Evolutionary conservation across 1,140 invertebrate species (phyloP), one percentile per base, ranked within the genome.

Genomic region (Drosophila truncata): DNA sequence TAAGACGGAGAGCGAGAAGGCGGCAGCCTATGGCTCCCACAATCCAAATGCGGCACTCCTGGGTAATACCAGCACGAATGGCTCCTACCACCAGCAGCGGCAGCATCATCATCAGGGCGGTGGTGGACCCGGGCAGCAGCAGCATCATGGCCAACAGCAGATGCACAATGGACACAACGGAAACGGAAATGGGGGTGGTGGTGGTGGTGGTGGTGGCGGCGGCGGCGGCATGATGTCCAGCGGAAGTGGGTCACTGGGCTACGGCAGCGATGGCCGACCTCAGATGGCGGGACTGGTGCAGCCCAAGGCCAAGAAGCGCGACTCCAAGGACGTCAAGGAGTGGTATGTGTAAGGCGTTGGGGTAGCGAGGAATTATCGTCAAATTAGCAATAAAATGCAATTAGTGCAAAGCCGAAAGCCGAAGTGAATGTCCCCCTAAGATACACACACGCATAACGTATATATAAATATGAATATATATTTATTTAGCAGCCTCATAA

Each of bases 291-390:
- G 93, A 18, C 91, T 93, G 58, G 93, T 94, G 41, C 93, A 94
- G 66, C 93, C 93, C 66, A 94, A 95, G 85, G 94, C 95, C 72
- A 96, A 96, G 93, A 96, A 96, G 92, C 94, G 96, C 86, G 95
- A 97, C 94, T 94, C 95, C 71, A 97, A 97, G 95, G 97, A 98
- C 93, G 96, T 98, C 76, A 98, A 98, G 95, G 97, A 98, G 93
- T 98, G 97, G 97, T 98, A 98, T 93, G 97, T 98, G 83, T 92
- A 92, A 92, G 81, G 10, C 49, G 44, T 14, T n/a, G 18, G 62
- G 54, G 47, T 35, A 25, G 47, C 35, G 3, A 57, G 25, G 65
- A 83, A 60, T 23, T 35, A 73, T 71, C 72, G 84, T 88, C 83
- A 91, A 92, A 88, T 92, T 92, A 92, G 86, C 91, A 91, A 88